Base-by-base conservation (phyloP, 2,113 vertebrate genomes). In the Sebastes fasciatus region DNA sequence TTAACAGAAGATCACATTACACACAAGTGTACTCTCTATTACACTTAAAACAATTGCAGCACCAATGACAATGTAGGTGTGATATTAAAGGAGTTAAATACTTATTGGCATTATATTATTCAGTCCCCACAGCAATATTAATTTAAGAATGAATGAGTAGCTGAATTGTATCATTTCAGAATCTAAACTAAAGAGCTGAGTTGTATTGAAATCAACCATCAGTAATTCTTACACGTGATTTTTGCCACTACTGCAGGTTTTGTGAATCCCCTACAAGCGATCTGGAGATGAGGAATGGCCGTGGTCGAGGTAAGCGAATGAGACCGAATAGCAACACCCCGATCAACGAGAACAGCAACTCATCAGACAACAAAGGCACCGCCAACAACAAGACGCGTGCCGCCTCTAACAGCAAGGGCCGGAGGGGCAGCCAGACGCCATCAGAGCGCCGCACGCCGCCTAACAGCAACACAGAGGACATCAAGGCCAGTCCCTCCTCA, bases 221-320 rank as follows among this genome's bases (percentile, higher is more conserved):
- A 60, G 26, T 49, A 51, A 80, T 57, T 74, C 48, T 66, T n/a
- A 40, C 11, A 42, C 67, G 0, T 46, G 12, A 23, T 79, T 64
- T 90, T 77, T 66, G 23, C 68, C 26, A 62, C 80, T 3, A 64
- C 5, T 78, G 13, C 93, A 99, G 98, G 95, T 99, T 99, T 94
- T 99, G 98, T 40, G 98, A 99, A 94, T 99, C 98, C 42, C 98
- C 98, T 2, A 99, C 98, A 85, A 99, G 98, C 58, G 98, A 99
- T 91, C 92, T 99, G 83, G 98, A 99, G 91, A 99, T 99, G 97
- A 97, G 98, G 76, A 99, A 99, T 0, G 98, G 98, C 21, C 97
- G 98, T 19, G 98, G 98, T 49, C 94, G 98, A 86, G 98, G 98
- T 79, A 99, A 99, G 85, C 96, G 98, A 48, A 95, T 99, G 96